Conservation (phyloP, 2,113 vertebrate genomes). For the Halichoerus grypus region DNA sequence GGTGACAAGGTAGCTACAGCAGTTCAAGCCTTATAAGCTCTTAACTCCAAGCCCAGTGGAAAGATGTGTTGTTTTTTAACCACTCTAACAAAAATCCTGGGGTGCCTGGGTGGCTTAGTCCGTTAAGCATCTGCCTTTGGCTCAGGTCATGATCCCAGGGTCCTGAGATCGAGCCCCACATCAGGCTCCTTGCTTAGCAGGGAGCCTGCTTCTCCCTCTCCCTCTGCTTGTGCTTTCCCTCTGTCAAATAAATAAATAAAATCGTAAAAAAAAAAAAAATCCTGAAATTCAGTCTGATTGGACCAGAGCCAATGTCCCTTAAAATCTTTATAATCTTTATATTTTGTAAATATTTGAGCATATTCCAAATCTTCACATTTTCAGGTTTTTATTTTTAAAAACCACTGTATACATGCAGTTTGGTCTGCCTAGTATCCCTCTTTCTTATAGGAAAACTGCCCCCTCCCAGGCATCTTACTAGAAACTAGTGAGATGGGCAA, state of each 20-base stretch:
- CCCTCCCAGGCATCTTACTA: background rate
- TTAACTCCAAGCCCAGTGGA: background rate
- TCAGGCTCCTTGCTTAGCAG: no score
- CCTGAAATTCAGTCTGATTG: background rate
- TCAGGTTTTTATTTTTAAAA: constrained; percentile 41
- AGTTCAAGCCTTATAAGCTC: constrained; percentile 20
- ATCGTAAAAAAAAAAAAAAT: background rate
- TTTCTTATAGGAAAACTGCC: background rate
- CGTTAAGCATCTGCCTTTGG: background rate
- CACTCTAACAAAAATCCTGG: background rate
- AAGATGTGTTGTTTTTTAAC: background rate
- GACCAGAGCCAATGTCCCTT: background rate
- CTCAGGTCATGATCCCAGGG: background rate
- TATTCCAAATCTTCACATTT: constrained; percentile 28
- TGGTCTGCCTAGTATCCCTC: background rate
- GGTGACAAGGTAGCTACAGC: background rate
- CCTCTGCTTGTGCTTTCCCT: background rate
- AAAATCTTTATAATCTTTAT: constrained; percentile 14
- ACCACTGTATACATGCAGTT: background rate
- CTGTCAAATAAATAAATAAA: no score
- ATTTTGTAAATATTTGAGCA: constrained; percentile 35
- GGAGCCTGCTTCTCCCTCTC: no score
- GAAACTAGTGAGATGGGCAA: background rate
- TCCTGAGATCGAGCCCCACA: no score
- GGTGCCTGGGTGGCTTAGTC: background rate